Evolutionary conservation across 2,797 vertebrate genomes (phyloP).

Genomic region (Phataginus tetradactyla): DNA sequence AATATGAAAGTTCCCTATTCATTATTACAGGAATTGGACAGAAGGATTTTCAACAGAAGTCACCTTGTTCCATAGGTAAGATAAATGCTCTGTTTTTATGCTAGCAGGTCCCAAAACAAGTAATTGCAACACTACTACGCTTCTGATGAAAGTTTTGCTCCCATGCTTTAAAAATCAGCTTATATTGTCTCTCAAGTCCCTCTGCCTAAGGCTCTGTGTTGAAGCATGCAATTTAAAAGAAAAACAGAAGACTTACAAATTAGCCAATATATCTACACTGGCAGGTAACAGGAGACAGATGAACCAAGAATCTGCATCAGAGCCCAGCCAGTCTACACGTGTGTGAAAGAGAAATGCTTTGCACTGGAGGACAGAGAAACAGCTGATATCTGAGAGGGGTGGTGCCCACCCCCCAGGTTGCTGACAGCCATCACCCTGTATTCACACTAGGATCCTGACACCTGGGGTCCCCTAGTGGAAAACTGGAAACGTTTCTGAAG

Average conservation of each 20-base stretch:
- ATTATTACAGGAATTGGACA: background rate
- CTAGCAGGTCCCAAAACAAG: background rate
- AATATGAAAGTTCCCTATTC: background rate
- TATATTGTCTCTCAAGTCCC: conserved; percentile 3
- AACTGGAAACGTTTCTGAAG: no score
- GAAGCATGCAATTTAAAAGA: background rate
- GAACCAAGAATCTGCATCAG: background rate
- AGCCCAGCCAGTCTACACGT: background rate
- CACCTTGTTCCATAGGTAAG: background rate
- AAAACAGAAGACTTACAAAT: background rate
- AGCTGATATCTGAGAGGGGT: background rate
- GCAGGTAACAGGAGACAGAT: background rate
- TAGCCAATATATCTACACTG: background rate
- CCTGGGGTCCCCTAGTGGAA: no score
- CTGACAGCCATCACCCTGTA: background rate
- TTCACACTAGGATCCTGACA: background rate
- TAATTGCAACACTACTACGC: background rate
- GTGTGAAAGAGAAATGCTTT: background rate
- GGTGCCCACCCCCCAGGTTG: background rate
- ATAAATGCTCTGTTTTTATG: background rate
- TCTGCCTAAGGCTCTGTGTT: background rate
- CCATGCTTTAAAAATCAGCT: conserved; percentile 22
- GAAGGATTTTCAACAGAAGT: background rate
- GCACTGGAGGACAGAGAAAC: background rate
- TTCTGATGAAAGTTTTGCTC: background rate